A percentile compares a stretch with the other conserved stretches of the same genome.
These are phyloP conservation scores for Danaus melanippus DNA, from an alignment of 1,140 invertebrate genomes.

Conservation along the genomic window DNA sequence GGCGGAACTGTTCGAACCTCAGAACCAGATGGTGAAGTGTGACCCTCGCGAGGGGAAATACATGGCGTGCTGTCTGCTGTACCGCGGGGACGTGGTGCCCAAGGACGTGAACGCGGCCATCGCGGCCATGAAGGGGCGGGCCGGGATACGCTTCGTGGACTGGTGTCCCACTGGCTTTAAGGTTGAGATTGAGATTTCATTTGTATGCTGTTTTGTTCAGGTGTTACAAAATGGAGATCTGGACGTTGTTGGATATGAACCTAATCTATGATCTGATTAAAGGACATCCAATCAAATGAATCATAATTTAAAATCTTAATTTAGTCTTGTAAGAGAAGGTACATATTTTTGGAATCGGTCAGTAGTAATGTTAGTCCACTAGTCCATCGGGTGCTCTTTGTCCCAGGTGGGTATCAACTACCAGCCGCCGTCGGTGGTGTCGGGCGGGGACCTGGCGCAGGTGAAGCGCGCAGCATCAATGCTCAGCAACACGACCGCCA, in stretches of 20 bases:
- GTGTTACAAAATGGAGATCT: no score
- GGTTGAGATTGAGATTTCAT: constrained; percentile 50
- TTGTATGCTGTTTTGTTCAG: no score
- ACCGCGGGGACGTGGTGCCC: constrained; percentile 84
- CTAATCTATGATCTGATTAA: no score
- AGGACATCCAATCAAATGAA: no score
- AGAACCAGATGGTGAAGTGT: constrained; percentile 81
- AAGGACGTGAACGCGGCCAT: constrained; percentile 80
- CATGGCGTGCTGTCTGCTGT: constrained; percentile 83
- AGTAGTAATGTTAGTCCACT: neutral
- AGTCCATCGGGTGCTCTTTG: neutral
- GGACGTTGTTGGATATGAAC: no score
- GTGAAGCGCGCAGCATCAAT: constrained; percentile 81
- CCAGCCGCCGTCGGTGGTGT: constrained; percentile 78
- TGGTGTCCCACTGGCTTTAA: constrained; percentile 83
- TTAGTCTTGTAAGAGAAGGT: no score
- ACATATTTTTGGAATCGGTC: neutral
- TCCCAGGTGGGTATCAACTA: constrained; percentile 81
- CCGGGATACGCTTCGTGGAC: constrained; percentile 78
- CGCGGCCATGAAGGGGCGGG: constrained; percentile 86
- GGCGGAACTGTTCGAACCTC: constrained; percentile 76
- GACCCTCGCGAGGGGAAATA: constrained; percentile 78
- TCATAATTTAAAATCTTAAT: no score
- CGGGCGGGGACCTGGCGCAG: constrained; percentile 80
- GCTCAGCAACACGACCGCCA: constrained; percentile 85